Evolutionary conservation across 2,797 vertebrate species (phyloP).

Genomic region (Siniperca scherzeri): DNA sequence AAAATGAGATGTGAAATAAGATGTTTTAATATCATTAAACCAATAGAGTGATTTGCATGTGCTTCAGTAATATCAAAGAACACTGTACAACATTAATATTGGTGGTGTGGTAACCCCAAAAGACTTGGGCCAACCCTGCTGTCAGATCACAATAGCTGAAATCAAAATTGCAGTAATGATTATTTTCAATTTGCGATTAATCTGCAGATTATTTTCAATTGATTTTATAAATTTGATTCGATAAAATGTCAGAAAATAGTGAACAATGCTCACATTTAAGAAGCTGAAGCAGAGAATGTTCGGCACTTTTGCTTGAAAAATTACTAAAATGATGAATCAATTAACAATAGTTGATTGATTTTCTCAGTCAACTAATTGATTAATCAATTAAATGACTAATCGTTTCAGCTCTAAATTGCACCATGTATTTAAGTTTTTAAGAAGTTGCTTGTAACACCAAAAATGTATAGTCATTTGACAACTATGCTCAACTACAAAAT

Average conservation of each 20-base stretch:
- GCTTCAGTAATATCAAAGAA: no score
- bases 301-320: neutral
- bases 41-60: neutral
- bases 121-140: neutral
- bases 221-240: neutral
- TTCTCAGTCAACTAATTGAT: neutral
- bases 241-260: neutral
- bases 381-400: neutral
- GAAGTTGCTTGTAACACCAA: neutral
- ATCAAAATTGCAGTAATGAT: neutral
- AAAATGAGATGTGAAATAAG: neutral
- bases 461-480: neutral
- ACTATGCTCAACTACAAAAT: conserved; percentile 1
- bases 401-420: neutral
- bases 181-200: neutral
- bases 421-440: neutral
- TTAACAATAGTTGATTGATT: neutral
- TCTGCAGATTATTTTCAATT: neutral
- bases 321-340: neutral
- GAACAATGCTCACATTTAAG: neutral
- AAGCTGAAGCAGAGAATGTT: neutral
- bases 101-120: no score
- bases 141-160: neutral
- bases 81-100: neutral
- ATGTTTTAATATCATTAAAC: neutral